Percentiles rank a stretch among this genome's conserved stretches.
phyloP scores from a whole-genome alignment of 2,888 invertebrate species.

The Sympetrum striolatum region DNA sequence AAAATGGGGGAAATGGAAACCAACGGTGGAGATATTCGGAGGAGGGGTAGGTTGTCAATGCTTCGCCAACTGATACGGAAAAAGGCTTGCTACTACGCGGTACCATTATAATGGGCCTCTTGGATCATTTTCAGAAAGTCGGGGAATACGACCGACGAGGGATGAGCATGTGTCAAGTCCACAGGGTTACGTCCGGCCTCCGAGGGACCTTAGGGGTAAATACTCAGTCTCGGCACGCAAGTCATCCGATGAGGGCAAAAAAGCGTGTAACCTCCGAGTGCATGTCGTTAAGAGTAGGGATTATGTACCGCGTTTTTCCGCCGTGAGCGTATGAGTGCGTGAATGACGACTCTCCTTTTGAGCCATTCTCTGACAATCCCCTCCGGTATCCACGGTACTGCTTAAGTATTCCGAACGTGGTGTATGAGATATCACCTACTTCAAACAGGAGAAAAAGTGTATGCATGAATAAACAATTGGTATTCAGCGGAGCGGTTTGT shows the following conservation, averaged over 20 bases:
- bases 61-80: too few relatives aligned
- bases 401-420: neutral
- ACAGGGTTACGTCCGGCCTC: neutral
- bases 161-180: neutral
- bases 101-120: neutral
- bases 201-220: neutral
- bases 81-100: too few relatives aligned
- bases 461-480: neutral
- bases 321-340: neutral
- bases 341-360: neutral
- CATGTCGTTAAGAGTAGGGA: neutral
- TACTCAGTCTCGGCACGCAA: neutral
- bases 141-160: neutral
- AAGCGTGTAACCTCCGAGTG: neutral
- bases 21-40: too few relatives aligned
- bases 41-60: too few relatives aligned
- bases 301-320: neutral
- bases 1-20: too few relatives aligned
- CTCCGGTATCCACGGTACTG: neutral
- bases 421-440: neutral
- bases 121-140: neutral
- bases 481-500: neutral
- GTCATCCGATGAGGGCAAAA: neutral
- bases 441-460: neutral
- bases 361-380: neutral